Percentiles rank a stretch among this genome's conserved stretches.
Conservation (phyloP, 2,113 vertebrate genomes). For the Acinonyx jubatus region DNA sequence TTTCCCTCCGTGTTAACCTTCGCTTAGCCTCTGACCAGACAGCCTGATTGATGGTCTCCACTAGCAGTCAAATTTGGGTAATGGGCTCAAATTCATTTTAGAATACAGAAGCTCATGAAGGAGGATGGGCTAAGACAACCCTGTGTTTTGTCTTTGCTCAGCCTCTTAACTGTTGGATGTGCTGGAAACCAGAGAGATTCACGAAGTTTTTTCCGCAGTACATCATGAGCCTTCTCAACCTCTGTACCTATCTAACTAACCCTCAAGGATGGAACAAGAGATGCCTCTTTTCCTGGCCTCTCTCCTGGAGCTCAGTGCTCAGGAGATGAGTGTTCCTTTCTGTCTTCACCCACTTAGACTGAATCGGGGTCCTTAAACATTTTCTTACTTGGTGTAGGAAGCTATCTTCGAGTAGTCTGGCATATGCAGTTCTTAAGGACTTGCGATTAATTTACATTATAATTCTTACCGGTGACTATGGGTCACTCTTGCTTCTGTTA, state of each 20-base stretch:
- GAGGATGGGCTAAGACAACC: not conserved
- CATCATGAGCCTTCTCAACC: not conserved
- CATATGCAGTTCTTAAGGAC: not conserved
- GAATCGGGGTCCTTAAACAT: not conserved
- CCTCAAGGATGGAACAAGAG: not conserved
- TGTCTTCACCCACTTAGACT: not conserved
- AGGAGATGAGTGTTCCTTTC: not conserved
- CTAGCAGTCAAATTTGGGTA: not conserved
- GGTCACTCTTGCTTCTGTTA: not conserved
- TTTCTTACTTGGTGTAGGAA: not conserved
- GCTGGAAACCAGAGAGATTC: not conserved
- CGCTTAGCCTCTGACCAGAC: not conserved
- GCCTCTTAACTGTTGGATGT: not conserved
- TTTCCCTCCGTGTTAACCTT: not conserved
- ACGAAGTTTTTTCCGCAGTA: not conserved
- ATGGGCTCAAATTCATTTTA: not conserved
- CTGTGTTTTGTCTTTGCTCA: not conserved
- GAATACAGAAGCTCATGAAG: not conserved
- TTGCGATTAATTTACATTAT: not conserved
- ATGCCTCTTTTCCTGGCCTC: not conserved
- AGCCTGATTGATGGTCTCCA: not conserved
- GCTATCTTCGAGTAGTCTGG: not conserved
- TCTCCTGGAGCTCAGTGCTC: not conserved
- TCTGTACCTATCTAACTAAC: not conserved
- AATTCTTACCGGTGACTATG: not conserved